Evolutionary conservation across 1,140 invertebrate species (phyloP), one percentile per base, ranked within the genome.

Genomic region (Leptinotarsa undecemlineata): DNA sequence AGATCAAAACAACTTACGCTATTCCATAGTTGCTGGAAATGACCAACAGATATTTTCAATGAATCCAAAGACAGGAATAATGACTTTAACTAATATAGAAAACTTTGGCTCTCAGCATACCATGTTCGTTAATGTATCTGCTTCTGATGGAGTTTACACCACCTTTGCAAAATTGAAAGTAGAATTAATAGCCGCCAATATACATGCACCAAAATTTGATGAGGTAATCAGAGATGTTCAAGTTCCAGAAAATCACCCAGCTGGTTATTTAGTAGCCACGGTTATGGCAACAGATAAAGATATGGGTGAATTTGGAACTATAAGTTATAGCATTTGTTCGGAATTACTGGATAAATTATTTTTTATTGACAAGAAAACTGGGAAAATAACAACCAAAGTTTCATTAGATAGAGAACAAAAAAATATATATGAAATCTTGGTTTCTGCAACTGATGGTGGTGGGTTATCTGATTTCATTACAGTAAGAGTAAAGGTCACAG

Each of bases 101-200:
- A 89, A 90, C 78, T 91, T 92, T 66, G 88, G 89, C 4, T 88
- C 91, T 14, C 86, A 89, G 68, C 86, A 89, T 63, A 85, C 79
- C 86, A 91, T 91, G 76, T 86, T 91, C 77, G 85, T 97, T 8
- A 98, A 97, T 84, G 91, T 98, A 19, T 95, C 94, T 1, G 95
- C 95, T 19, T 96, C 94, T 48, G 96, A 98, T 87, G 95, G 95
- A 4, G 93, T 97, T 13, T 95, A 96, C 85, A 95, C 94, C 3
- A 93, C 90, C 64, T 96, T 95, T 84, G 90, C 94, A 0, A 85
- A 93, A 64, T 88, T 95, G 1, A 92, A 94, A 86, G 91, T 98
- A 48, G 90, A 91, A 76, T 90, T 97, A 60, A 85, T 94, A 47
- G 91, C 93, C 6, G 92, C 92, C 21, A 98, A 98, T 87, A 88